Conservation (phyloP, 2,888 invertebrate genomes). For the Chalcis sispes region DNA sequence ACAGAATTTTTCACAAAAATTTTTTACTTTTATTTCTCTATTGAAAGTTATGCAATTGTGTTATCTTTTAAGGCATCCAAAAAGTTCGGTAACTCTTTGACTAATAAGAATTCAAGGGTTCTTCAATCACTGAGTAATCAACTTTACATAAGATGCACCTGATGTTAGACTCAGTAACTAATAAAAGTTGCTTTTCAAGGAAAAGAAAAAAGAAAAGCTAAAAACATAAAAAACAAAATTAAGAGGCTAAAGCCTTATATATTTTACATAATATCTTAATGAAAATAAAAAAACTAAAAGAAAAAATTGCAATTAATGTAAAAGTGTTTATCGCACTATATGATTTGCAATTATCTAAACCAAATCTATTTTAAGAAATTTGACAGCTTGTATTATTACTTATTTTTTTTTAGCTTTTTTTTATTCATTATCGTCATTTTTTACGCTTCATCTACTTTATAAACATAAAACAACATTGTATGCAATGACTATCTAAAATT, state of each 20-base stretch:
- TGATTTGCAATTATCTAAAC: conserved; percentile 28
- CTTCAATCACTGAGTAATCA: conserved; percentile 54
- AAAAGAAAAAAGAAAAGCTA: conserved; percentile 56
- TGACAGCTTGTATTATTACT: conserved; percentile 42
- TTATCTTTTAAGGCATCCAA: conserved; percentile 57
- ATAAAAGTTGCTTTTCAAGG: conserved; percentile 38
- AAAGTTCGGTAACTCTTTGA: conserved; percentile 55
- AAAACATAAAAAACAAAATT: conserved; percentile 56
- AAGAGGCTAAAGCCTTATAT: conserved; percentile 39
- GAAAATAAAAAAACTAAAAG: conserved; percentile 16
- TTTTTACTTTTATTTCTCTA: conserved; percentile 27
- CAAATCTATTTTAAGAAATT: conserved; percentile 55
- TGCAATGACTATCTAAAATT: conserved; percentile 55
- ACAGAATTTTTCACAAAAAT: conserved; percentile 14
- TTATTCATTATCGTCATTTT: conserved; percentile 41
- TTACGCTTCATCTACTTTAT: conserved; percentile 37
- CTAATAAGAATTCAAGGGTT: conserved; percentile 52
- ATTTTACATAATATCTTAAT: conserved; percentile 38
- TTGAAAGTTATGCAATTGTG: conserved; percentile 42
- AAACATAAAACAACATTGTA: conserved; percentile 51
- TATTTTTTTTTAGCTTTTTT: conserved; percentile 54
- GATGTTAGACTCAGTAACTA: conserved; percentile 43
- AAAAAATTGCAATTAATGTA: conserved; percentile 43
- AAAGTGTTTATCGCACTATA: conserved; percentile 37
- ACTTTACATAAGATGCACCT: conserved; percentile 47